phyloP scores from a whole-genome alignment of 2,797 vertebrate genomes.

The Poeciliopsis gracilis region DNA sequence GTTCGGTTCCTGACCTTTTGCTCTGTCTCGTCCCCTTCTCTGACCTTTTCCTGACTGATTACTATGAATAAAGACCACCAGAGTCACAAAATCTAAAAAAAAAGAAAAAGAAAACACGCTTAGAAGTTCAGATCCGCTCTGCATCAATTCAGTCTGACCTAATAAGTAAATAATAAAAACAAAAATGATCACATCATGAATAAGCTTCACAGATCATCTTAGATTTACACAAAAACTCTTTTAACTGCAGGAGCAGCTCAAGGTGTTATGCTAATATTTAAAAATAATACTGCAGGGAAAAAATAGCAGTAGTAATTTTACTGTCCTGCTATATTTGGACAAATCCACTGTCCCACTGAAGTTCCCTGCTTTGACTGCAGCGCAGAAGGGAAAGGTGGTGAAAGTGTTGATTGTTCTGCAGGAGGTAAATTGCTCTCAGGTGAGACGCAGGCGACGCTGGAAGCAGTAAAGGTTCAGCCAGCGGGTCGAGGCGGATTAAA shows the following conservation, averaged over 20 bases:
- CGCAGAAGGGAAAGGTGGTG: background rate
- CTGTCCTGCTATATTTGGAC: background rate
- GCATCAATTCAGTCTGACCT: background rate
- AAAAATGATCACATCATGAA: background rate
- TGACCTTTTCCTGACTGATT: background rate
- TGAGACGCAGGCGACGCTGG: slow-evolving; percentile 37
- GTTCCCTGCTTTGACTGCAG: background rate
- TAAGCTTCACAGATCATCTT: background rate
- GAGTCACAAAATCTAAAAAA: background rate
- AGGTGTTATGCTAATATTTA: background rate
- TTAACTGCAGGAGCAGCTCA: background rate
- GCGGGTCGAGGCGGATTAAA: slow-evolving; percentile 62
- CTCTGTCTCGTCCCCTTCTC: background rate
- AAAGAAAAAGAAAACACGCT: background rate
- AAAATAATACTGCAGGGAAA: background rate
- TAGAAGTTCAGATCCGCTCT: background rate
- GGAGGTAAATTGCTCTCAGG: slow-evolving; percentile 26
- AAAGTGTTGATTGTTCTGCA: slow-evolving; percentile 4
- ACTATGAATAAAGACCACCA: background rate
- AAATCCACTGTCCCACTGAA: background rate
- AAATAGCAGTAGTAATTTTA: background rate
- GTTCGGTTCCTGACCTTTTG: background rate
- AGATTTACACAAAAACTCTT: background rate
- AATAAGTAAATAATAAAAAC: background rate
- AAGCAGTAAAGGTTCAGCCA: slow-evolving; percentile 7